Percentiles rank a stretch among this genome's conserved stretches.
Conservation (phyloP, 2,113 vertebrate genomes). For the Osmerus eperlanus region DNA sequence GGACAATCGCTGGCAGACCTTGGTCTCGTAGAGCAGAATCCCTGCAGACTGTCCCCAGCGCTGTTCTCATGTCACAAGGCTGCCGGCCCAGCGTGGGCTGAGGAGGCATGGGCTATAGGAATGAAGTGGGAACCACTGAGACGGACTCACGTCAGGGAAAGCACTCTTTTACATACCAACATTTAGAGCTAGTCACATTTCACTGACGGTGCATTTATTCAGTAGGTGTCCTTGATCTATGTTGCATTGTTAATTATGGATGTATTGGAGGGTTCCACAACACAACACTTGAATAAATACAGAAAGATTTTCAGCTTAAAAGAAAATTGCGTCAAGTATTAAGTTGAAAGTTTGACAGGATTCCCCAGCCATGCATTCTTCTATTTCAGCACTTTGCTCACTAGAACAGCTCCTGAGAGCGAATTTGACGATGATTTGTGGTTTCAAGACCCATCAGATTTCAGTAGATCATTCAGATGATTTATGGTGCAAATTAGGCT, state of each 20-base stretch:
- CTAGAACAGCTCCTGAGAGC: background rate
- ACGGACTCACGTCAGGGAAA: slow-evolving; percentile 7
- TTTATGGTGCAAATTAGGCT: too few relatives aligned
- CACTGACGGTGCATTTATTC: background rate
- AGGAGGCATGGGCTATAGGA: slow-evolving; percentile 30
- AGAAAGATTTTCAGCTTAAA: too few relatives aligned
- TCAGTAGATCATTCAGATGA: too few relatives aligned
- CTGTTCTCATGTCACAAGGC: slow-evolving; percentile 30
- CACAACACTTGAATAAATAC: too few relatives aligned
- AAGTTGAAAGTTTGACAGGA: too few relatives aligned
- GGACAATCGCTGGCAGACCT: slow-evolving; percentile 57
- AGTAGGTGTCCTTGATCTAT: background rate
- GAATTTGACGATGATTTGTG: too few relatives aligned
- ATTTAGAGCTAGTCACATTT: slow-evolving; percentile 7
- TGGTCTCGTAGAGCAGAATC: slow-evolving; percentile 25
- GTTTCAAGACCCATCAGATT: too few relatives aligned
- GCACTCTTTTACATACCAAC: background rate
- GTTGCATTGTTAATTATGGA: too few relatives aligned
- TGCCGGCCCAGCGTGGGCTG: slow-evolving; percentile 28
- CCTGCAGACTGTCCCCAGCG: slow-evolving; percentile 25
- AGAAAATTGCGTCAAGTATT: too few relatives aligned
- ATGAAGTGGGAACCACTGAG: slow-evolving; percentile 25
- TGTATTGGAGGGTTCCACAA: too few relatives aligned
- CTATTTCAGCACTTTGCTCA: background rate
- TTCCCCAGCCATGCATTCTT: too few relatives aligned